Conservation (phyloP, 1,140 invertebrate species). For the Aphelenchoides besseyi region DNA sequence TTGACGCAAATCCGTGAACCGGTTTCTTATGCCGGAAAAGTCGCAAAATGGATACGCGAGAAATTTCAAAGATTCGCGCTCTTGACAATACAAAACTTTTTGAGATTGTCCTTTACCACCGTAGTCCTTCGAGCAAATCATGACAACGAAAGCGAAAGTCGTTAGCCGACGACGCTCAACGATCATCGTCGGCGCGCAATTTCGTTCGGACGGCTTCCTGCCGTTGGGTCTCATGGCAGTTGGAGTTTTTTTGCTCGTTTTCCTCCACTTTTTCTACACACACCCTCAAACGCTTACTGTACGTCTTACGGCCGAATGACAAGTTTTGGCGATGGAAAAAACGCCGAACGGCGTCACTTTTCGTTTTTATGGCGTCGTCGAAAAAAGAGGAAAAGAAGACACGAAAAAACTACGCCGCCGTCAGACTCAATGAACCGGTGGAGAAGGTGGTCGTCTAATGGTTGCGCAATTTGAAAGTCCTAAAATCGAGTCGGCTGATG, state of each 20-base stretch:
- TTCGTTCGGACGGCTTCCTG: background rate
- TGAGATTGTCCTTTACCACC: background rate
- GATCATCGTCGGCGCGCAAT: background rate
- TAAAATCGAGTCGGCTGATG: conserved; percentile 5
- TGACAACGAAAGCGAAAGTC: background rate
- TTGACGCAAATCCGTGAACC: background rate
- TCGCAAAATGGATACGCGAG: background rate
- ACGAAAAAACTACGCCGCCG: background rate
- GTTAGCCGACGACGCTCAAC: no score
- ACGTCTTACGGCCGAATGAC: background rate
- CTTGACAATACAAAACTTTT: background rate
- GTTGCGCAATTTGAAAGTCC: background rate
- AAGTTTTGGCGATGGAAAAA: background rate
- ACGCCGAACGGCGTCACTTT: background rate
- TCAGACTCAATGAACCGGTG: background rate
- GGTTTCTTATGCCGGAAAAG: background rate
- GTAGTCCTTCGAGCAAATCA: background rate
- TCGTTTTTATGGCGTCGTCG: background rate
- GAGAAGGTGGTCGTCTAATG: background rate
- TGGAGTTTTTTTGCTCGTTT: background rate
- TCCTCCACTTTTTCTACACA: background rate
- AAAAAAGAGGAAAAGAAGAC: background rate
- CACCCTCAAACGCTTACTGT: background rate
- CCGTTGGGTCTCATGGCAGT: background rate
- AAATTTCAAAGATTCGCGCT: background rate